phyloP scores from a whole-genome alignment of 2,888 invertebrate genomes.

The Lydus trimaculatus region DNA sequence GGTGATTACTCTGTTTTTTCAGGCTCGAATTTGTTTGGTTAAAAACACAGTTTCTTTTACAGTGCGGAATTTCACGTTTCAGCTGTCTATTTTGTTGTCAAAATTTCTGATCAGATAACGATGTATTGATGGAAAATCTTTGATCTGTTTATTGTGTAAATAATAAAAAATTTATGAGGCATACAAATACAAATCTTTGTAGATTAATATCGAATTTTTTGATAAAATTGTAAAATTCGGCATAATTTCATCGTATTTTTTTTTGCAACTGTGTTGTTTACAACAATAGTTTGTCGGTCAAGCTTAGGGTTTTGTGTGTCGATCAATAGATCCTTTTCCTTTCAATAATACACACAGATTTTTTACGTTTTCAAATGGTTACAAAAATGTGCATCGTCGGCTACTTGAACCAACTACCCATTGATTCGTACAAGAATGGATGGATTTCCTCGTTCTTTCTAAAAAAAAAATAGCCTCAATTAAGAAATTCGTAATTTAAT shows the following conservation, averaged over 20 bases:
- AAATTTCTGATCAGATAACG: conserved; percentile 4
- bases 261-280: not conserved
- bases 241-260: not conserved
- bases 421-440: not conserved
- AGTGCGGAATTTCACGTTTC: not conserved
- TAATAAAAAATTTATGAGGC: conserved; percentile 15
- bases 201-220: not conserved
- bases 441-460: not conserved
- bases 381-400: conserved; percentile 58
- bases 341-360: conserved; percentile 20
- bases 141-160: conserved; percentile 11
- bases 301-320: not conserved
- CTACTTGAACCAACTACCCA: conserved; percentile 49
- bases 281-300: conserved; percentile 5
- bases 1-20: conserved; percentile 4
- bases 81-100: conserved; percentile 7
- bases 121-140: not conserved
- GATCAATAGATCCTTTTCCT: conserved; percentile 23
- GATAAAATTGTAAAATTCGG: not conserved
- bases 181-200: not conserved
- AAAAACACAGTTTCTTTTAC: not conserved
- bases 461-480: not conserved
- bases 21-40: not conserved
- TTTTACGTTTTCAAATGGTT: conserved; percentile 40
- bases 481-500: not conserved